These are phyloP conservation scores for Taxidea taxus DNA, from an alignment of 2,113 vertebrate genomes.

Conservation along the genomic window DNA sequence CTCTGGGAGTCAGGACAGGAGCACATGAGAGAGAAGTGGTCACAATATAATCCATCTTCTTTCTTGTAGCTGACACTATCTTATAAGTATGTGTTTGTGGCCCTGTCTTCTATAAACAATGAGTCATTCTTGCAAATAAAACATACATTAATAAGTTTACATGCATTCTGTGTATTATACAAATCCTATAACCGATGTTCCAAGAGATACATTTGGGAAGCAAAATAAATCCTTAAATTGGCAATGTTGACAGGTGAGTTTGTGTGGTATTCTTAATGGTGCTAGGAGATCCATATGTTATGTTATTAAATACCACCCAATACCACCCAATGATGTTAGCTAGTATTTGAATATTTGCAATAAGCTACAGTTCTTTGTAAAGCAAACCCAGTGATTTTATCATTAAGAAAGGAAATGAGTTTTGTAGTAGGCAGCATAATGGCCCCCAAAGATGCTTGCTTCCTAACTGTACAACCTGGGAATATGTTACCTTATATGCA, in stretches of 20 bases:
- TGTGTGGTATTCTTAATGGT: not conserved
- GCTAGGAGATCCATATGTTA: not conserved
- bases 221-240: not conserved
- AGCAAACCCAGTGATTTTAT: not conserved
- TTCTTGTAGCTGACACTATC: not conserved
- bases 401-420: not conserved
- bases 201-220: not conserved
- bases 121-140: not conserved
- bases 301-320: not conserved
- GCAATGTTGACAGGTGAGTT: not conserved
- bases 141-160: not conserved
- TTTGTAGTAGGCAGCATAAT: not conserved
- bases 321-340: not conserved
- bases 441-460: not conserved
- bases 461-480: not conserved
- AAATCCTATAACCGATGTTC: not conserved
- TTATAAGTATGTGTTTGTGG: not conserved
- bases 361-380: not conserved
- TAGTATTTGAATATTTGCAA: not conserved
- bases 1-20: not conserved
- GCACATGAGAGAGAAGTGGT: not conserved
- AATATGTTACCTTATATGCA: not conserved
- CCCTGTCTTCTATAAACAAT: not conserved
- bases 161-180: not conserved
- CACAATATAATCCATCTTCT: not conserved